Conservation (phyloP, 1,140 invertebrate genomes). For the Dinoponera quadriceps region DNA sequence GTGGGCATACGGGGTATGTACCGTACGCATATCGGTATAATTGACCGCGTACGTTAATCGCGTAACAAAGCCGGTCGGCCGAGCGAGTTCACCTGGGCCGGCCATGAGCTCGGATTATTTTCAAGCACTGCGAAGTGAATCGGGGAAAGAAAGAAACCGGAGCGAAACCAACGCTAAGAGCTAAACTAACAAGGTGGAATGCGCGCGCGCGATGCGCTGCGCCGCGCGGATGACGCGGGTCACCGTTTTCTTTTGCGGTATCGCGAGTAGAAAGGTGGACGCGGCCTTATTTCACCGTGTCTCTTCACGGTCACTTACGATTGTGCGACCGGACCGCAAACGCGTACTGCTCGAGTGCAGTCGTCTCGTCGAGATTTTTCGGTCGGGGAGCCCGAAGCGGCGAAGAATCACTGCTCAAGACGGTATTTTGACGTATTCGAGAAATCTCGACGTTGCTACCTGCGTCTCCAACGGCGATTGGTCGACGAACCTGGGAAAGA, state of each 20-base stretch:
- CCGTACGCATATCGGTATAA: conserved; percentile 66
- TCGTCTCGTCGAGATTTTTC: conserved; percentile 35
- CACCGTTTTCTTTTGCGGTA: conserved; percentile 75
- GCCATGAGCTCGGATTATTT: conserved; percentile 52
- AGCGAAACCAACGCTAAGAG: conserved; percentile 53
- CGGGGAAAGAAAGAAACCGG: conserved; percentile 58
- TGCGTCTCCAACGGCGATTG: no score
- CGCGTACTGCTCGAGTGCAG: conserved; percentile 12
- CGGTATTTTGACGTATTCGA: no score
- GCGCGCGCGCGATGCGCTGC: conserved; percentile 54
- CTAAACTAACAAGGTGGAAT: conserved; percentile 73
- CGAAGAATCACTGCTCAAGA: neutral
- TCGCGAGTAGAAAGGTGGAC: conserved; percentile 75
- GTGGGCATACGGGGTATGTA: conserved; percentile 8
- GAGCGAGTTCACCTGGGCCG: conserved; percentile 41
- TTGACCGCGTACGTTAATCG: conserved; percentile 74
- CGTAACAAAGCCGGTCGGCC: conserved; percentile 64
- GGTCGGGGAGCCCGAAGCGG: neutral
- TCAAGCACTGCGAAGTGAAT: conserved; percentile 64
- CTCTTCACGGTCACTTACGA: conserved; percentile 76
- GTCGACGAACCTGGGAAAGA: no score
- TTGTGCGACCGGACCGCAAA: conserved; percentile 71
- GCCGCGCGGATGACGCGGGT: conserved; percentile 64
- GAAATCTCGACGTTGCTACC: no score
- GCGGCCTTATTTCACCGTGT: conserved; percentile 77